phyloP scores from a whole-genome alignment of 1,140 invertebrate genomes.

The Amphibalanus amphitrite region DNA sequence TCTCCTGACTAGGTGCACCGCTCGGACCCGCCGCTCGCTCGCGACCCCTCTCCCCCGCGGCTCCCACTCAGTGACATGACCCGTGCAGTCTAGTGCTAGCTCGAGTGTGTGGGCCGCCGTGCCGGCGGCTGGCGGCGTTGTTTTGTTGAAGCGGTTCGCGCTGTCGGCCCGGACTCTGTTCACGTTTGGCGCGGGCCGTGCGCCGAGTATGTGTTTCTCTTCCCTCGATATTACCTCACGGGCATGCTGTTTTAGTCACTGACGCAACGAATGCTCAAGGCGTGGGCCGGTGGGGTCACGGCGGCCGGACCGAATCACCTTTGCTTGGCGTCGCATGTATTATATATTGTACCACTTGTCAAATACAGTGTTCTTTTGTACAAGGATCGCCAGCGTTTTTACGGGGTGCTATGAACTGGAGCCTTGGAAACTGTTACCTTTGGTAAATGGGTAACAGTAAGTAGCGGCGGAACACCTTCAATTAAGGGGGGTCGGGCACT shows the following conservation, averaged over 20 bases:
- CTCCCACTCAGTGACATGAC: not conserved
- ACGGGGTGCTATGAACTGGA: no score
- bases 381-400: not conserved
- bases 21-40: no score
- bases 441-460: no score
- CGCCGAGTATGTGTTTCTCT: not conserved
- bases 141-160: not conserved
- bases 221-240: not conserved
- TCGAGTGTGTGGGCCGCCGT: not conserved
- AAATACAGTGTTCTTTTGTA: slow-evolving; percentile 2
- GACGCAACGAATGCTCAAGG: not conserved
- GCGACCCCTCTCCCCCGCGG: no score
- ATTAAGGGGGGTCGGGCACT: no score
- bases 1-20: not conserved
- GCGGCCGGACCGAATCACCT: not conserved
- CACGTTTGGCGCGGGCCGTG: not conserved
- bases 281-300: no score
- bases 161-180: not conserved
- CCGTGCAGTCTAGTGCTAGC: not conserved
- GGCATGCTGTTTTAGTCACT: not conserved
- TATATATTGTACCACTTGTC: not conserved
- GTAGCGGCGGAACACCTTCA: no score
- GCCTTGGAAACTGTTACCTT: no score
- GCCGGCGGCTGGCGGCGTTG: not conserved
- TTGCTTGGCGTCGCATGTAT: not conserved